Conservation (phyloP, 1,140 invertebrate species). For the Pararge aegeria region DNA sequence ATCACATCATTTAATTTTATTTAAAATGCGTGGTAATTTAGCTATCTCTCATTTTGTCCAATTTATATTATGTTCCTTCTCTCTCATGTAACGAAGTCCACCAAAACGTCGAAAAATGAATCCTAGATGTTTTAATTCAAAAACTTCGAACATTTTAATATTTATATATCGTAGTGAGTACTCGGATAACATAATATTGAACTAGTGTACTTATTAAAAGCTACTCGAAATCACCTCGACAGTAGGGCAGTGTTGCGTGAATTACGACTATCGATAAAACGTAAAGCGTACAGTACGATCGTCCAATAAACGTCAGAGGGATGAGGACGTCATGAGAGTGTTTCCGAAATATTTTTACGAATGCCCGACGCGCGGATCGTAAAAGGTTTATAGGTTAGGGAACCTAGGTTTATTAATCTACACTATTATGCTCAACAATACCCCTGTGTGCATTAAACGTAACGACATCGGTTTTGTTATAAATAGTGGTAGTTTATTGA, state of each 20-base stretch:
- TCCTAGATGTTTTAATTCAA: too few species aligned
- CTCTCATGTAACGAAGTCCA: too few species aligned
- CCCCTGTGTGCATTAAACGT: slow-evolving; percentile 10
- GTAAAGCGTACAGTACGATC: slow-evolving; percentile 37
- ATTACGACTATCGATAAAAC: slow-evolving; percentile 47
- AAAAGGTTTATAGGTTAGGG: slow-evolving; percentile 63
- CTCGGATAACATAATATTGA: neutral
- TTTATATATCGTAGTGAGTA: too few species aligned
- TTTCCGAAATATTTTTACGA: slow-evolving; percentile 62
- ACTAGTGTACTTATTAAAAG: slow-evolving; percentile 4
- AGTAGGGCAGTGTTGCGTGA: slow-evolving; percentile 34
- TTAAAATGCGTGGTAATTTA: too few species aligned
- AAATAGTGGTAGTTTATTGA: neutral
- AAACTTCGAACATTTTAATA: too few species aligned
- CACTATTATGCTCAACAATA: slow-evolving; percentile 32
- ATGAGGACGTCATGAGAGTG: slow-evolving; percentile 57
- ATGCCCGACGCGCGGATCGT: slow-evolving; percentile 53
- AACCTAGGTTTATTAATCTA: slow-evolving; percentile 52
- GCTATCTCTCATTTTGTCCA: too few species aligned
- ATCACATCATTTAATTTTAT: too few species aligned
- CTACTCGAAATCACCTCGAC: slow-evolving; percentile 9
- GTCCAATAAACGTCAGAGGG: slow-evolving; percentile 49
- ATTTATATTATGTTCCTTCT: too few species aligned
- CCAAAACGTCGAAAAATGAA: too few species aligned
- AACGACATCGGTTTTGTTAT: slow-evolving; percentile 12